phyloP scores from a whole-genome alignment of 2,888 invertebrate species.

The Camptogramma bilineatum region DNA sequence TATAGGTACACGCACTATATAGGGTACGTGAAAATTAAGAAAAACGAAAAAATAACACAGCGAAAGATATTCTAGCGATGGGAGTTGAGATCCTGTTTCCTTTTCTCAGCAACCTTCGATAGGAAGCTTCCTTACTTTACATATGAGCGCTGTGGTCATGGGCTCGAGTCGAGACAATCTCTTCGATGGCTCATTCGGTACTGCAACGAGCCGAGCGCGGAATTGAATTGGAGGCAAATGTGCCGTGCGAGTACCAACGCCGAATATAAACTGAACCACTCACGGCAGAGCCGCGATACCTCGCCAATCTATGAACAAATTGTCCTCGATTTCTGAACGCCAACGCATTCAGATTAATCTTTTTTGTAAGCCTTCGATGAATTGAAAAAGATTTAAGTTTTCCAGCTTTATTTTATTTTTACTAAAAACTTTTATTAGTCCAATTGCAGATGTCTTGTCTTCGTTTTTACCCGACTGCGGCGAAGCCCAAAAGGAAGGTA shows the following conservation, averaged over 20 bases:
- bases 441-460: too few relatives aligned
- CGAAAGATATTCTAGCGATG: background rate
- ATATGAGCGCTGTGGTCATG: conserved; percentile 19
- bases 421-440: background rate
- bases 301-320: conserved; percentile 64
- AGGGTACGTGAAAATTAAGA: background rate
- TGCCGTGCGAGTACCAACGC: conserved; percentile 74
- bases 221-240: conserved; percentile 84
- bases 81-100: background rate
- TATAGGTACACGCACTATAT: background rate
- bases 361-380: conserved; percentile 1
- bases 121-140: conserved; percentile 15
- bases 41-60: background rate
- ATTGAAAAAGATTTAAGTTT: background rate
- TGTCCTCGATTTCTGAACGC: conserved; percentile 55
- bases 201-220: conserved; percentile 78
- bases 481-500: too few relatives aligned
- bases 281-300: conserved; percentile 60
- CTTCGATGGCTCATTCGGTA: conserved; percentile 79
- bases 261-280: conserved; percentile 78
- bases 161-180: conserved; percentile 66
- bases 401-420: background rate
- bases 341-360: conserved; percentile 48
- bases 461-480: too few relatives aligned
- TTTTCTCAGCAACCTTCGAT: background rate